These are phyloP conservation scores for Balanococcus diminutus DNA, from an alignment of 2,888 invertebrate species.

Conservation along the genomic window DNA sequence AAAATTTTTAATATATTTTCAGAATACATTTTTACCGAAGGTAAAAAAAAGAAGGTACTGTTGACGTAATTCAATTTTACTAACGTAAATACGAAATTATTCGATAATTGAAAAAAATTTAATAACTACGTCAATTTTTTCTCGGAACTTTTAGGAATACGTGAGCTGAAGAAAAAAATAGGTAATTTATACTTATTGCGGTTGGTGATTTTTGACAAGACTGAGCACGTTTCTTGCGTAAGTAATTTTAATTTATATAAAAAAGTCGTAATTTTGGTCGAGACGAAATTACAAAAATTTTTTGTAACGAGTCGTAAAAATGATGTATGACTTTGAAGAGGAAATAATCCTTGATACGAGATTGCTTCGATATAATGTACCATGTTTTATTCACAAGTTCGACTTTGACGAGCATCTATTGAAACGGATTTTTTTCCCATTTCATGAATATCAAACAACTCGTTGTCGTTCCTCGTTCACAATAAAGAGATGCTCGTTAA, in stretches of 20 bases:
- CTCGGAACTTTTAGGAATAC: not conserved
- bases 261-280: not conserved
- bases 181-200: not conserved
- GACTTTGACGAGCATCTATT: not conserved
- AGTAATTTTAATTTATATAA: not conserved
- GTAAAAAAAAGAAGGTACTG: not conserved
- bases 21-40: not conserved
- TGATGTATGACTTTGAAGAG: not conserved
- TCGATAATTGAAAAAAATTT: not conserved
- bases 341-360: not conserved
- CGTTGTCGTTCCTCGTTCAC: not conserved
- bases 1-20: not conserved
- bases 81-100: not conserved
- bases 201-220: not conserved
- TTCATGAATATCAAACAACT: constrained; percentile 8
- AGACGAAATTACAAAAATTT: not conserved
- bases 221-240: not conserved
- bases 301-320: not conserved
- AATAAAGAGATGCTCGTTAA: not conserved
- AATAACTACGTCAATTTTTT: not conserved
- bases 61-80: not conserved
- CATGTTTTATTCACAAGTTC: constrained; percentile 7
- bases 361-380: not conserved
- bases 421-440: not conserved
- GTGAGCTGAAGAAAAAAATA: not conserved